Evolutionary conservation across 2,888 invertebrate genomes (phyloP).

Genomic region (Hirtodrosophila histrioides): DNA sequence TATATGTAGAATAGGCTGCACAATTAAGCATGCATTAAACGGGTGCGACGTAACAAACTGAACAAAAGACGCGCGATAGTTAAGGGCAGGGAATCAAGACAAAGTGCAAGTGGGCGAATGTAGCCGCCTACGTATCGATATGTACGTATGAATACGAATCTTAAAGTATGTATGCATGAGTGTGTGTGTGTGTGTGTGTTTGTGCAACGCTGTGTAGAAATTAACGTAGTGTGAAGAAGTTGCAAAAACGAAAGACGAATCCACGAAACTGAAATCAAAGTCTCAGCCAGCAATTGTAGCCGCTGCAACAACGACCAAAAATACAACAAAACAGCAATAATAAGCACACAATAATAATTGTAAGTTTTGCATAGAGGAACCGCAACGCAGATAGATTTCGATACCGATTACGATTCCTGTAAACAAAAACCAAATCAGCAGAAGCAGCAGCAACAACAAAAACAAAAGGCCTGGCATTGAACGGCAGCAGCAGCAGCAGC

Average conservation of each 20-base stretch:
- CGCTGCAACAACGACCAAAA: conserved; percentile 39
- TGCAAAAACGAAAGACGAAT: conserved; percentile 53
- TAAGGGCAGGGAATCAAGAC: conserved; percentile 37
- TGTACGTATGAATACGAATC: conserved; percentile 42
- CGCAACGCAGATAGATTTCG: conserved; percentile 10
- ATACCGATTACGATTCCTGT: conserved; percentile 34
- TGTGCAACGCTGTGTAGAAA: conserved; percentile 66
- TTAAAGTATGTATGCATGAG: conserved; percentile 1
- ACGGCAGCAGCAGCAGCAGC: conserved; percentile 7
- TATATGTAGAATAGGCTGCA: conserved; percentile 16
- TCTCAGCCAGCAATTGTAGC: conserved; percentile 23
- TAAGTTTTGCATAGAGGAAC: conserved; percentile 7
- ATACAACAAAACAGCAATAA: conserved; percentile 5
- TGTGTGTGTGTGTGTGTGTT: conserved; percentile 24
- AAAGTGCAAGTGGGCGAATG: conserved; percentile 57
- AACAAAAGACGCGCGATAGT: conserved; percentile 45
- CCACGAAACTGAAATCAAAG: conserved; percentile 25
- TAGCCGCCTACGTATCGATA: conserved; percentile 59
- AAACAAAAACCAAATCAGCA: conserved; percentile 55
- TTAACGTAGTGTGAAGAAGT: conserved; percentile 68
- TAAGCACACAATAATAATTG: conserved; percentile 9
- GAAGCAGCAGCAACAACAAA: conserved; percentile 27
- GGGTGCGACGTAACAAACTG: conserved; percentile 42
- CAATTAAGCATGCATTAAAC: conserved; percentile 31
- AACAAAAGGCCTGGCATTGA: conserved; percentile 45